Conservation (phyloP, 2,888 invertebrate species). For the Melanargia galathea region DNA sequence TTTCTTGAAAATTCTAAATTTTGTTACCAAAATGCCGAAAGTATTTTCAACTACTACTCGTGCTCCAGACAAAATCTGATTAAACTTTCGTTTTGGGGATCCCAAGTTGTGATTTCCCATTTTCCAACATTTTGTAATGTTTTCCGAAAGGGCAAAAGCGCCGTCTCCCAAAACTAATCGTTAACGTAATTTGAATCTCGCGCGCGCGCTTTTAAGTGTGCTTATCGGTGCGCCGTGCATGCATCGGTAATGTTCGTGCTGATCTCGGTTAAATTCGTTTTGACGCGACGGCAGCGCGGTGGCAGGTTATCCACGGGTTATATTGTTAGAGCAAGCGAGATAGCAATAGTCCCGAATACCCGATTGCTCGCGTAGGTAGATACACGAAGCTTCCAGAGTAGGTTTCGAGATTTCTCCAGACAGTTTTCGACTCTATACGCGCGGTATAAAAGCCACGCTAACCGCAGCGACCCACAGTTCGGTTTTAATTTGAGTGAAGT, state of each 20-base stretch:
- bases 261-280: no score
- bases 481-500: no score
- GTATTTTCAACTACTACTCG: conserved; percentile 6
- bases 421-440: no score
- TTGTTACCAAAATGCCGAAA: conserved; percentile 5
- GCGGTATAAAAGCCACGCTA: no score
- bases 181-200: no score
- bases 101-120: neutral
- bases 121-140: neutral
- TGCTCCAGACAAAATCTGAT: neutral
- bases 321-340: neutral
- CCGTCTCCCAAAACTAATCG: no score
- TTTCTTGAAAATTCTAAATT: neutral
- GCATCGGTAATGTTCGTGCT: no score
- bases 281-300: no score
- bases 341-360: neutral
- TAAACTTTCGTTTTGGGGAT: neutral
- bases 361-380: neutral
- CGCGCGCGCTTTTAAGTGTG: no score
- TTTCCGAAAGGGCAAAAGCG: neutral
- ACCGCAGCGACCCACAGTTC: no score
- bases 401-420: no score
- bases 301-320: neutral
- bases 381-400: neutral
- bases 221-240: no score